A percentile compares a stretch with the other conserved stretches of the same genome.
Evolutionary conservation across 2,113 vertebrate genomes (phyloP).

Genomic region (Xyliphius kryptos): DNA sequence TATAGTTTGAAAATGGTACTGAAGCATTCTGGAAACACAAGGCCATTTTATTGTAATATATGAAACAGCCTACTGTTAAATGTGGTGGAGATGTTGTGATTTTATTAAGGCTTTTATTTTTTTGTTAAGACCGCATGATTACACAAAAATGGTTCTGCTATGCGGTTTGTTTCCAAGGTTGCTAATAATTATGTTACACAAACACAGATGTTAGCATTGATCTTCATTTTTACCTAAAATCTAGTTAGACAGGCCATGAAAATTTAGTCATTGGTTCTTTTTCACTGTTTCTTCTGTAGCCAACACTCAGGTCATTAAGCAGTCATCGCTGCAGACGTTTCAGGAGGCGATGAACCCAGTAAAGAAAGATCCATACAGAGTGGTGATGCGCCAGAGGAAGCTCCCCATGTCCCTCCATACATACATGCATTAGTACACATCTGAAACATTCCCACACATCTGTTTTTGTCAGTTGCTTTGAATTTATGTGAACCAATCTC

Average conservation of each 20-base stretch:
- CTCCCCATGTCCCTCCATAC: constrained; percentile 88
- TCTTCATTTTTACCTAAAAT: not conserved
- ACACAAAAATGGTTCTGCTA: not conserved
- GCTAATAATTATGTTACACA: not conserved
- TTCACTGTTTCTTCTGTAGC: constrained; percentile 55
- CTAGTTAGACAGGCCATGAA: not conserved
- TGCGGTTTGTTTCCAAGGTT: not conserved
- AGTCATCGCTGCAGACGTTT: constrained; percentile 90
- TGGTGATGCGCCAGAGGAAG: constrained; percentile 89
- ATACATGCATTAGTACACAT: constrained; percentile 68
- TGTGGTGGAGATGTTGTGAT: no score
- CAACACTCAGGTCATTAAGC: constrained; percentile 96
- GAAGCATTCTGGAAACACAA: no score
- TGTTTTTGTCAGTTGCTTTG: no score
- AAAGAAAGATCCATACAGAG: constrained; percentile 88
- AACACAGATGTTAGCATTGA: no score
- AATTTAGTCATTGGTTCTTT: constrained; percentile 1
- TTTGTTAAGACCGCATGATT: no score
- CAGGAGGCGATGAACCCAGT: constrained; percentile 90
- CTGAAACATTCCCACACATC: no score
- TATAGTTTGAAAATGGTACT: no score
- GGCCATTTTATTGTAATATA: no score
- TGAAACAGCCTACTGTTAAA: no score
- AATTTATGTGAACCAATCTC: no score
- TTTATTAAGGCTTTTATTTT: no score